A percentile compares a stretch with the other conserved stretches of the same genome.
These are phyloP conservation scores for Sebastiscus albofasciatus DNA, from an alignment of 2,797 vertebrate genomes.

Conservation along the genomic window DNA sequence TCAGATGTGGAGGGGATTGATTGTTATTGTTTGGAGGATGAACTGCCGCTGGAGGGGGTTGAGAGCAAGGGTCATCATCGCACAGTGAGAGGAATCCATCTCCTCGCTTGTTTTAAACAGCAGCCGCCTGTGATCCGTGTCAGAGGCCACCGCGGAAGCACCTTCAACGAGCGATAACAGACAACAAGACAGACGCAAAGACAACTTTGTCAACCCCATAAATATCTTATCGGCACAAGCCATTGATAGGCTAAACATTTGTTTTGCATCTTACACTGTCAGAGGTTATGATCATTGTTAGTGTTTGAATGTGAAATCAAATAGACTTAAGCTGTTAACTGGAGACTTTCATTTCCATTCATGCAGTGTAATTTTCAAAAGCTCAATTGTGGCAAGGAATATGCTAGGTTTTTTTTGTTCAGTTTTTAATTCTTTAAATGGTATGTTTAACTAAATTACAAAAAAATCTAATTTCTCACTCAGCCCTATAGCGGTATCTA, in stretches of 20 bases:
- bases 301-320: conserved; percentile 75
- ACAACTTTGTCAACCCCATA: conserved; percentile 74
- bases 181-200: conserved; percentile 71
- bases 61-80: conserved; percentile 77
- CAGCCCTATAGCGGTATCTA: background rate
- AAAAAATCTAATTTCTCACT: background rate
- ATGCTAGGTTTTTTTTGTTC: background rate
- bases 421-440: background rate
- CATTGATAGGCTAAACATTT: conserved; percentile 77
- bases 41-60: conserved; percentile 74
- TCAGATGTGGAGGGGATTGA: conserved; percentile 83
- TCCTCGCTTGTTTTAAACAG: conserved; percentile 70
- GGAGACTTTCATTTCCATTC: conserved; percentile 67
- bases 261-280: conserved; percentile 71
- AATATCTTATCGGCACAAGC: conserved; percentile 67
- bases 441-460: conserved; percentile 3
- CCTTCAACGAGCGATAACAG: conserved; percentile 70
- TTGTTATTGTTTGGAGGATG: conserved; percentile 85
- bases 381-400: background rate
- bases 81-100: conserved; percentile 72
- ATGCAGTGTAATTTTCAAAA: conserved; percentile 42
- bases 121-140: conserved; percentile 72
- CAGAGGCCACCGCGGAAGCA: conserved; percentile 64
- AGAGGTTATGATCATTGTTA: conserved; percentile 58
- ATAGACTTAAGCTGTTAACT: conserved; percentile 60